Conservation (phyloP, 30 jellyfish, hydroid and myxozoan genomes). For the Hydractinia symbiolongicarpus region DNA sequence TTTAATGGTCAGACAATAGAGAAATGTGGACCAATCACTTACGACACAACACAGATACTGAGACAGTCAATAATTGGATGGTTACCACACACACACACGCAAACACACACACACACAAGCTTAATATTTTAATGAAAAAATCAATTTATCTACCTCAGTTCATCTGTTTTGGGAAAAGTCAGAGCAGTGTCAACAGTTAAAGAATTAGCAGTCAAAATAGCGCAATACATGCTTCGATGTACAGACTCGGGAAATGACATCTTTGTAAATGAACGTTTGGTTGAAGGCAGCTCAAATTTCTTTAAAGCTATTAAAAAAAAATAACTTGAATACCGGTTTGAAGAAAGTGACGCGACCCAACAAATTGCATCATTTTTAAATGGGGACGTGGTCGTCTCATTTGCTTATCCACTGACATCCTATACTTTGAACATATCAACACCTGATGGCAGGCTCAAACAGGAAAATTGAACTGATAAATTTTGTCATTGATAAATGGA, state of each 20-base stretch:
- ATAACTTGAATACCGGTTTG: background rate
- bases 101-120: background rate
- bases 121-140: background rate
- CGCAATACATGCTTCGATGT: background rate
- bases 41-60: background rate
- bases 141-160: constrained; percentile 5
- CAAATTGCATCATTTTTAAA: background rate
- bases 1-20: background rate
- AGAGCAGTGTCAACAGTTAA: background rate
- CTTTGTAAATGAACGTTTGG: background rate
- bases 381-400: background rate
- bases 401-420: constrained; percentile 1
- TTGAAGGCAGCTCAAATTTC: background rate
- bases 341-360: background rate
- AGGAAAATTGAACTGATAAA: background rate
- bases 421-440: background rate
- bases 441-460: background rate
- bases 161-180: background rate
- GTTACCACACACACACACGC: background rate
- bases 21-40: background rate
- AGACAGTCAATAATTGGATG: background rate
- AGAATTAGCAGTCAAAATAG: background rate
- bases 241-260: background rate
- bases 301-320: background rate
- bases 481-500: background rate